Base-by-base conservation (phyloP, 2,797 vertebrate genomes). In the Loriculus beryllinus region DNA sequence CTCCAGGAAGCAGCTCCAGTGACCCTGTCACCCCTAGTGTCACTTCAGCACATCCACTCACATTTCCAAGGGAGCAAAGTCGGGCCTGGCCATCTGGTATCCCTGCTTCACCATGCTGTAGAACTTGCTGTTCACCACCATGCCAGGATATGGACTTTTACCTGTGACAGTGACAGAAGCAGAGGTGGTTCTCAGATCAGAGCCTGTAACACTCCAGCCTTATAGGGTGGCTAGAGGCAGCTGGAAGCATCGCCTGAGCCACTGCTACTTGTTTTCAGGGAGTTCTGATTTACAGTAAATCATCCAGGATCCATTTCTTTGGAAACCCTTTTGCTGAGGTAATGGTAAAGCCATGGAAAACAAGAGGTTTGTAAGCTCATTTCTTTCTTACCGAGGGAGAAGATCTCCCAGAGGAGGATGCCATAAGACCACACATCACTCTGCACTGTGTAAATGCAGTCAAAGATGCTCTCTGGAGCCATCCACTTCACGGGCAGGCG, bases 401-500 rank as follows among this genome's bases (percentile, higher is more conserved):
- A 99, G 96, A 99, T 99, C 97, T 99, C 99, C 99, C 99, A 99
- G 85, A 99, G 98, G 14, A 99, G 98, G 97, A 99, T 99, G 68
- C 99, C 99, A 0, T 99, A 99, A 57, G 99, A 99, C 99, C 99
- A 99, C 92, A 99, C 99, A 7, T 99, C 99, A 2, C 99, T 99
- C 98, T 99, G 99, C 80, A 99, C 98, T 1, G 99, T 99, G 97
- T 99, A 99, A 86, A 99, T 96, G 23, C 99, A 99, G 80, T 99
- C 98, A 17, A 99, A 99, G 96, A 99, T 99, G 92, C 99, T 99
- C 96, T 99, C 99, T 1, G 99, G 99, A 22, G 99, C 99, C 99
- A 99, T 99, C 99, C 99, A 99, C 95, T 99, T 99, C 82, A 99
- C 99, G 2, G 99, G 99, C 87, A 99, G 98, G 51, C 99, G 99